Conservation (phyloP, 1,140 invertebrate species). For the Zaprionus inermis region DNA sequence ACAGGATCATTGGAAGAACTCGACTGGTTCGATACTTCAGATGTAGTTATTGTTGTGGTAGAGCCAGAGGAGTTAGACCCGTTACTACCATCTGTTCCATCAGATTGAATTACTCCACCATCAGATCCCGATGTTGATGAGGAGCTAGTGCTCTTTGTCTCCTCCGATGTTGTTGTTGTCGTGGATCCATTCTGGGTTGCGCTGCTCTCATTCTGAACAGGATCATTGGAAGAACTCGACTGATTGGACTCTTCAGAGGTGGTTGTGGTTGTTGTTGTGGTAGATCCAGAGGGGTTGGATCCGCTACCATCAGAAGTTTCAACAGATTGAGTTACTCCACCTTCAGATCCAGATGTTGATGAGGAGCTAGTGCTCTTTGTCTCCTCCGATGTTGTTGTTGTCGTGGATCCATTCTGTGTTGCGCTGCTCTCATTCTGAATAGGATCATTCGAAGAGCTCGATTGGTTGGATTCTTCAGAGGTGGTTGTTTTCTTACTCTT, state of each 20-base stretch:
- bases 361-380: neutral
- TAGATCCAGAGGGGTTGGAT: too few species aligned
- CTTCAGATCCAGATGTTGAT: neutral
- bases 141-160: neutral
- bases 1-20: neutral
- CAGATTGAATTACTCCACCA: neutral
- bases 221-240: too few species aligned
- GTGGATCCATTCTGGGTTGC: slow-evolving; percentile 10
- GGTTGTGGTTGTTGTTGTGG: too few species aligned
- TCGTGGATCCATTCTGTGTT: slow-evolving; percentile 12
- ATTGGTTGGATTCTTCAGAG: neutral
- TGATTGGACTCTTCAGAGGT: too few species aligned
- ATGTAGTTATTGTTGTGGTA: slow-evolving; percentile 8
- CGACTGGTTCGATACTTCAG: neutral
- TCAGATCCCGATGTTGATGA: neutral
- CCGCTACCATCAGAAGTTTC: too few species aligned
- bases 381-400: slow-evolving; percentile 12
- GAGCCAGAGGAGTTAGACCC: neutral
- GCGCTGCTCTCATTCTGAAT: slow-evolving; percentile 5
- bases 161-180: slow-evolving; percentile 25
- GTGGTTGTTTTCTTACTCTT: slow-evolving; percentile 4
- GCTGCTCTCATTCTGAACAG: neutral
- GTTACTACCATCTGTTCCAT: neutral
- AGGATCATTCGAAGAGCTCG: neutral
- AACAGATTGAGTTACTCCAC: neutral